These are phyloP conservation scores for Pherbina coryleti DNA, from an alignment of 2,888 invertebrate species.

Conservation along the genomic window DNA sequence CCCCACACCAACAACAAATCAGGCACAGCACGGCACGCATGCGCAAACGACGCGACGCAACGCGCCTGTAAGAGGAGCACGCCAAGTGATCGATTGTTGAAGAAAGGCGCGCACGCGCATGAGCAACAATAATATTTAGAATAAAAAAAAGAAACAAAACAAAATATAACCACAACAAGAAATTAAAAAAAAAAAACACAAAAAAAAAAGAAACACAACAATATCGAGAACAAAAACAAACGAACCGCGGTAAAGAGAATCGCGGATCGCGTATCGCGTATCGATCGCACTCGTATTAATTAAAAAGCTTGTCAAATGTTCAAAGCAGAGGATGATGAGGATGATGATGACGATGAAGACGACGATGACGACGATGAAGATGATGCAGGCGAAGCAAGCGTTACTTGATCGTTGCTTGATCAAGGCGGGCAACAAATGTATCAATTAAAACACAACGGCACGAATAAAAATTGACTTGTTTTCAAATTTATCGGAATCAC, in stretches of 20 bases:
- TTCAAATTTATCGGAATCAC: neutral
- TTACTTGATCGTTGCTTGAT: neutral
- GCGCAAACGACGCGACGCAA: neutral
- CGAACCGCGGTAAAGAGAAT: slow-evolving; percentile 29
- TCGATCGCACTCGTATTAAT: slow-evolving; percentile 36
- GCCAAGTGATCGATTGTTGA: slow-evolving; percentile 16
- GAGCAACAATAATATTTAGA: slow-evolving; percentile 13
- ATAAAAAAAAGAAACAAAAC: slow-evolving; percentile 6
- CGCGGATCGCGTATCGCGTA: slow-evolving; percentile 22
- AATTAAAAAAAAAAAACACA: neutral
- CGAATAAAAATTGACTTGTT: neutral
- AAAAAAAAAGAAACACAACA: neutral
- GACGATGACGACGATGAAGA: slow-evolving; percentile 6
- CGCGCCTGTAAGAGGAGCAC: neutral
- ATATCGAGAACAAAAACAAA: slow-evolving; percentile 20
- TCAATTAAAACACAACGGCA: neutral
- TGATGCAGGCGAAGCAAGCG: neutral
- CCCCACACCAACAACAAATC: slow-evolving; percentile 13
- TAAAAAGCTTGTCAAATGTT: slow-evolving; percentile 35
- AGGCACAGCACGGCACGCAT: slow-evolving; percentile 4
- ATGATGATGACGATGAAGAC: neutral
- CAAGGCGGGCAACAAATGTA: slow-evolving; percentile 19
- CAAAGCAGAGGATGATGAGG: neutral
- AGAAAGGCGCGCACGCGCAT: slow-evolving; percentile 16
- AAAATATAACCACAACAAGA: neutral